Evolutionary conservation across 2,113 vertebrate species (phyloP).

Genomic region (Mohoua ochrocephala): DNA sequence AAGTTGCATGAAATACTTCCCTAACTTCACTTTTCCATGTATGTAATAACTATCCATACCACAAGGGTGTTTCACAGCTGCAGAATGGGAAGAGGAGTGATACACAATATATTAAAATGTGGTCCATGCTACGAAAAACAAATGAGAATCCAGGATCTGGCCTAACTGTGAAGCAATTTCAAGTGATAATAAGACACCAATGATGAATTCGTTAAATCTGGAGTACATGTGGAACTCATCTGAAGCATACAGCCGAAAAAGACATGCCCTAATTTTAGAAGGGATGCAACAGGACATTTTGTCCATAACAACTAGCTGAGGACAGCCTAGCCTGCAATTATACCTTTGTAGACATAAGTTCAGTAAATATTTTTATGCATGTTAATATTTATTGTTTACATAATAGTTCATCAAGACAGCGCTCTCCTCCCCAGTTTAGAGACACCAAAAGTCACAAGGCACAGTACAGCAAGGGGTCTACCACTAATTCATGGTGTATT

Average conservation of each 20-base stretch:
- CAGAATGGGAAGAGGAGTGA: background rate
- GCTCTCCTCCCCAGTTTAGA: background rate
- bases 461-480: background rate
- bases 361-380: background rate
- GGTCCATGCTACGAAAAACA: conserved; percentile 16
- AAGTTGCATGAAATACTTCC: conserved; percentile 8
- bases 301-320: background rate
- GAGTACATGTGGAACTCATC: conserved; percentile 48
- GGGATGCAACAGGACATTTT: background rate
- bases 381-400: background rate
- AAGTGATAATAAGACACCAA: conserved; percentile 29
- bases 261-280: conserved; percentile 2
- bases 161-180: conserved; percentile 8
- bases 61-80: conserved; percentile 22
- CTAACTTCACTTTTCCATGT: background rate
- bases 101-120: background rate
- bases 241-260: background rate
- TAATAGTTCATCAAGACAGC: background rate
- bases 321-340: background rate
- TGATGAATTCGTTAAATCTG: conserved; percentile 43
- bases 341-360: background rate
- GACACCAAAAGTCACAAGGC: background rate
- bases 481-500: background rate
- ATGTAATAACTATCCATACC: background rate
- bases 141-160: conserved; percentile 3